These are phyloP conservation scores for Cheilosia grossa DNA, from an alignment of 2,888 invertebrate genomes.

Conservation along the genomic window DNA sequence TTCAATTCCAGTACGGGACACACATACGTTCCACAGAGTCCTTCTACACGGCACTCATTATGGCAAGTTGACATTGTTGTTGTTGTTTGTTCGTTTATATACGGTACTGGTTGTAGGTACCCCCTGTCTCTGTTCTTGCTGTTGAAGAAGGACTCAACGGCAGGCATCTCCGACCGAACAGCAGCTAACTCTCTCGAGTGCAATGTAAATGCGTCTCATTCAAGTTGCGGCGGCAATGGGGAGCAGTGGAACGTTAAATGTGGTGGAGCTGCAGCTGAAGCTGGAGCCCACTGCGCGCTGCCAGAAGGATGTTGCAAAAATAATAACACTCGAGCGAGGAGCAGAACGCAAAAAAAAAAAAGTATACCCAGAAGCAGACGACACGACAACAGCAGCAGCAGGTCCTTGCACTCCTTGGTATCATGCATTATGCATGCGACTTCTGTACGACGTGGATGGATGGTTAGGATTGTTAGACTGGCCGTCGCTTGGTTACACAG, in stretches of 20 bases:
- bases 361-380: slow-evolving; percentile 48
- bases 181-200: slow-evolving; percentile 66
- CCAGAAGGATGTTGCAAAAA: slow-evolving; percentile 63
- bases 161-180: slow-evolving; percentile 26
- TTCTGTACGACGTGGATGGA: slow-evolving; percentile 3
- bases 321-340: slow-evolving; percentile 62
- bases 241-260: slow-evolving; percentile 49
- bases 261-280: not conserved
- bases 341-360: slow-evolving; percentile 3
- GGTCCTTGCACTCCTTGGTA: slow-evolving; percentile 71
- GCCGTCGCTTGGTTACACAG: slow-evolving; percentile 52
- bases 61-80: slow-evolving; percentile 66
- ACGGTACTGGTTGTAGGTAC: not conserved
- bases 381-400: slow-evolving; percentile 60
- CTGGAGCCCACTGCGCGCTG: slow-evolving; percentile 9
- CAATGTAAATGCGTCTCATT: slow-evolving; percentile 73
- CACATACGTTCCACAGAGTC: slow-evolving; percentile 34
- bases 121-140: slow-evolving; percentile 7
- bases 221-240: slow-evolving; percentile 54
- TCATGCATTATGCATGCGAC: slow-evolving; percentile 68
- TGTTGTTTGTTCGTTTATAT: slow-evolving; percentile 29
- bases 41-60: slow-evolving; percentile 54
- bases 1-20: slow-evolving; percentile 47
- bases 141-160: slow-evolving; percentile 60
- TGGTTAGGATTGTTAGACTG: slow-evolving; percentile 36